These are phyloP conservation scores for Eupeodes luniger DNA, from an alignment of 2,888 invertebrate species.

Conservation along the genomic window DNA sequence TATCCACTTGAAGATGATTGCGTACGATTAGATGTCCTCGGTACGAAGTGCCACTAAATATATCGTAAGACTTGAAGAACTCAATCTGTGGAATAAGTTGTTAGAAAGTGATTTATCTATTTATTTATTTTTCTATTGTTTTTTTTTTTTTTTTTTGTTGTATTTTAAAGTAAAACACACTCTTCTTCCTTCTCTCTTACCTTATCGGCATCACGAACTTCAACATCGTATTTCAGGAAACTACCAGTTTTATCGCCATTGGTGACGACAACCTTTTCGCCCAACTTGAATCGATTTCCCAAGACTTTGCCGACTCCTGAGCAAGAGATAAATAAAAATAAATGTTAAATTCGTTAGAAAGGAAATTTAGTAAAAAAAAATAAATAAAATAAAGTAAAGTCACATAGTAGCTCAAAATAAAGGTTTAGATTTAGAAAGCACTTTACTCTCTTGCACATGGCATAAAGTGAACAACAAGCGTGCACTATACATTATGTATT, in stretches of 20 bases:
- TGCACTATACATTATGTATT: constrained; percentile 19
- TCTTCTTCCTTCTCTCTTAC: constrained; percentile 77
- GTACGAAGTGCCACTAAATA: constrained; percentile 83
- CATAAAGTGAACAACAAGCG: neutral
- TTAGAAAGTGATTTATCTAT: constrained; percentile 57
- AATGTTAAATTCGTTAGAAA: neutral
- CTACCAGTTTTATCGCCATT: constrained; percentile 82
- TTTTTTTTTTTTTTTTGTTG: neutral
- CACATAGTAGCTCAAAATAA: constrained; percentile 31
- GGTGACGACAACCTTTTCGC: constrained; percentile 82
- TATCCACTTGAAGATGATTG: constrained; percentile 84
- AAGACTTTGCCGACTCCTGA: constrained; percentile 82
- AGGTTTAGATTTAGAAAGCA: constrained; percentile 36
- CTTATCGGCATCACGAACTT: constrained; percentile 84
- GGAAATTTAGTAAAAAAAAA: constrained; percentile 29
- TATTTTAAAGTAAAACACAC: constrained; percentile 34
- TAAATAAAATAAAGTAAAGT: neutral
- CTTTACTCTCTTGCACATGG: constrained; percentile 33
- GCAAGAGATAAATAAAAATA: constrained; percentile 41
- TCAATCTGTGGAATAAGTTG: constrained; percentile 80
- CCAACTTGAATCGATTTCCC: constrained; percentile 81
- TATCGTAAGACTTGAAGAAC: constrained; percentile 83
- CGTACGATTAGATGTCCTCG: constrained; percentile 82
- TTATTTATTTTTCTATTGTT: constrained; percentile 1
- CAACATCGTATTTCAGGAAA: constrained; percentile 83